Evolutionary conservation across 1,140 invertebrate species (phyloP), one percentile per base, ranked within the genome.

Genomic region (Microplitis demolitor): DNA sequence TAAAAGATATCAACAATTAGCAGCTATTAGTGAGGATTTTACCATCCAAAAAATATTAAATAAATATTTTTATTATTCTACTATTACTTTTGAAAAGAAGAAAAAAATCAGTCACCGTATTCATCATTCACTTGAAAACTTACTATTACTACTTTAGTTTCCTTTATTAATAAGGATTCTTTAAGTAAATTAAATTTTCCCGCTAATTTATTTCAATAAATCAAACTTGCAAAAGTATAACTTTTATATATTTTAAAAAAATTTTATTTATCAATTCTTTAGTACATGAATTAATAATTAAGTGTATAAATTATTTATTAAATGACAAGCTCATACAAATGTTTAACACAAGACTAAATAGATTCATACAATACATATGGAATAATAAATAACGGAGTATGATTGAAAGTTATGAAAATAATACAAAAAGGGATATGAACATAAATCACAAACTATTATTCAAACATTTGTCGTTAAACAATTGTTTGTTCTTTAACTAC

Each of bases 381-480:
- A 35, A 45, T 70, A 66, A 74, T 74, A 74, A 74, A 69, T 60
- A 50, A 45, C 6, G 11, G 56, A 62, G 16, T 63, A 50, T 51
- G 39, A 39, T 37, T 24, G 24, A 64, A 56, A 14, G 24, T 33
- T 5, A 53, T 16, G 50, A 39, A 60, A 60, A 60, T 35, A 61
- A 16, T 51, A 66, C 35, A 58, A 54, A 34, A 71, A 71, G 66
- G 66, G 11, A 45, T 68, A 81, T 76, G 69, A 84, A 83, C 75
- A 82, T 76, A 74, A 78, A 83, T 82, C 81, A 82, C 78, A 83
- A 73, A 79, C 69, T 72, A 63, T 77, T 68, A 58, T 35, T 34
- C 16, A 62, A 51, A 66, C 63, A 58, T 58, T 58, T 50, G 14
- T 39, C 14, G 33, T 66, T 50, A 50, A 50, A 13, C 13, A 37